phyloP scores from a whole-genome alignment of 2,888 invertebrate species.

The Archips crataeganus region DNA sequence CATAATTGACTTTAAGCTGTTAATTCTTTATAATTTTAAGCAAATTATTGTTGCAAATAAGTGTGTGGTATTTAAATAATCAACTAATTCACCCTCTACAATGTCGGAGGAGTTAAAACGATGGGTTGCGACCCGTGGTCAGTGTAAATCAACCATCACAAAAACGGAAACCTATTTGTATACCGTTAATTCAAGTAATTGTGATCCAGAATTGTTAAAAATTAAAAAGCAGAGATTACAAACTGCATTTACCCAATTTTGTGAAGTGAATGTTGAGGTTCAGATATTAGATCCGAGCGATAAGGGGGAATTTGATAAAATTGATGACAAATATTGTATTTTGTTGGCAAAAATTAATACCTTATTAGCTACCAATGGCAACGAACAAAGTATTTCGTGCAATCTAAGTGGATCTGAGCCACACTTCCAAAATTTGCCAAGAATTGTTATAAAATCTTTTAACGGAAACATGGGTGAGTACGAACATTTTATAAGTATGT shows the following conservation, averaged over 20 bases:
- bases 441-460: neutral
- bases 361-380: neutral
- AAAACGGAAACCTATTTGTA: neutral
- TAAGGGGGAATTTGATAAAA: neutral
- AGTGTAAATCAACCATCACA: neutral
- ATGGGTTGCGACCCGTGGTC: neutral
- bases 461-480: conserved; percentile 7
- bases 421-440: neutral
- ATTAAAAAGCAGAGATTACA: neutral
- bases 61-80: neutral
- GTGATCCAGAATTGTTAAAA: neutral
- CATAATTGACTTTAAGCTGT: neutral
- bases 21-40: neutral
- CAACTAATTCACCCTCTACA: neutral
- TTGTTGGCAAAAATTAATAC: neutral
- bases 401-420: neutral
- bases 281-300: neutral
- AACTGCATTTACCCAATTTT: neutral
- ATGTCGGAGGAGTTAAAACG: neutral
- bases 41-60: neutral
- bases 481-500: neutral
- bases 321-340: neutral
- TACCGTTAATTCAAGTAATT: neutral
- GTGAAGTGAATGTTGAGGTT: neutral
- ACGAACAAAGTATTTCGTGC: neutral